These are phyloP conservation scores for Cepaea nemoralis DNA, from an alignment of 1,140 invertebrate species.

Conservation along the genomic window DNA sequence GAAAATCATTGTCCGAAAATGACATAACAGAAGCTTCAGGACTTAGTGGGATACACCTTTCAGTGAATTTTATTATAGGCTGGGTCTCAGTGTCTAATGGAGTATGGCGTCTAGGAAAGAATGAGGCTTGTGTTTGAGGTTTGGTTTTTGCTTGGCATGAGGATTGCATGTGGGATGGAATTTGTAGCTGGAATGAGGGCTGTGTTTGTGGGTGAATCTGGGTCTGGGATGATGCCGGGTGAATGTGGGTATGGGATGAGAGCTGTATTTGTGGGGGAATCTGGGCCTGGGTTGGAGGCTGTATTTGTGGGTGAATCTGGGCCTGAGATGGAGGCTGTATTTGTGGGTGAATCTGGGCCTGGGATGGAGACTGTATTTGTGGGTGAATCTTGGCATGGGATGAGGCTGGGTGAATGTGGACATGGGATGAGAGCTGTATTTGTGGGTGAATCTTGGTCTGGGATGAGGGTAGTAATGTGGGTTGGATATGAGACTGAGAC, in stretches of 20 bases:
- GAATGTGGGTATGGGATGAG: neutral
- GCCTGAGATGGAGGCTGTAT: too few relatives aligned
- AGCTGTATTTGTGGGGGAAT: neutral
- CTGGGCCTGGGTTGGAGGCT: neutral
- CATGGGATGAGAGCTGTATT: neutral
- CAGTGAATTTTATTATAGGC: neutral
- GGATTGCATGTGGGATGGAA: too few relatives aligned
- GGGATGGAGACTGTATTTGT: neutral
- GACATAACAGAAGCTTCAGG: neutral
- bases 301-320: neutral
- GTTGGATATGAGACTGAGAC: neutral
- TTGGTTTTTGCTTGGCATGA: neutral
- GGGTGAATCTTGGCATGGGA: neutral
- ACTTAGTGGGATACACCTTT: neutral
- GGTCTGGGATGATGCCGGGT: neutral
- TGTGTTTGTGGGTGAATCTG: neutral
- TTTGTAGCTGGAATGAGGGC: too few relatives aligned
- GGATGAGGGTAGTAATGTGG: neutral
- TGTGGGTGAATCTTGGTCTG: neutral
- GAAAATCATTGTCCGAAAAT: neutral
- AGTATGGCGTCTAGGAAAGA: too few relatives aligned
- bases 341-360: neutral
- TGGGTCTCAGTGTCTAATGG: neutral
- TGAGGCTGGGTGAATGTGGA: too few relatives aligned
- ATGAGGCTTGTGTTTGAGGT: neutral